Percentiles rank a stretch among this genome's conserved stretches.
These are phyloP conservation scores for Muraenolepis orangiensis DNA, from an alignment of 2,797 vertebrate species.

Conservation along the genomic window DNA sequence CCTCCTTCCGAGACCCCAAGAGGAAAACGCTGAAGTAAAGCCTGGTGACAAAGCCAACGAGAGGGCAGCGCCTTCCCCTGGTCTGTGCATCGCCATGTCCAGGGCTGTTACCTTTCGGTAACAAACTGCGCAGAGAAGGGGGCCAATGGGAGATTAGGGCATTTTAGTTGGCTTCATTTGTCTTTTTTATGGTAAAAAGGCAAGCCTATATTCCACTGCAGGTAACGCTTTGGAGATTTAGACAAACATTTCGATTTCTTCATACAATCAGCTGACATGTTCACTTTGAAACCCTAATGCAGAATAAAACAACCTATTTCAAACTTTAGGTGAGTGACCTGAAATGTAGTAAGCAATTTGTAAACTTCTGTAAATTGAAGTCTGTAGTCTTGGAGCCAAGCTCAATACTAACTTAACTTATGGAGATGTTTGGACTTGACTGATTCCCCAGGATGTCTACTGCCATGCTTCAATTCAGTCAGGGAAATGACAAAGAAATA, in stretches of 20 bases:
- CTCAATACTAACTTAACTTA: not conserved
- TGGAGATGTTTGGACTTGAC: too few relatives aligned
- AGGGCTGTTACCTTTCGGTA: not conserved
- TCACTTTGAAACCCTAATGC: not conserved
- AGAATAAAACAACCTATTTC: not conserved
- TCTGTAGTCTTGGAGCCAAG: not conserved
- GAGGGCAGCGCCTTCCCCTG: not conserved
- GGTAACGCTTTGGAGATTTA: not conserved
- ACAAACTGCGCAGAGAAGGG: not conserved
- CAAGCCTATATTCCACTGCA: too few relatives aligned
- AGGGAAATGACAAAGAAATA: too few relatives aligned
- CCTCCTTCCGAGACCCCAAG: constrained; percentile 50
- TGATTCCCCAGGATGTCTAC: too few relatives aligned
- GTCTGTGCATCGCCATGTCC: not conserved
- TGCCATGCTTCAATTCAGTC: not conserved
- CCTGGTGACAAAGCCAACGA: too few relatives aligned
- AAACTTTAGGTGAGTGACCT: not conserved
- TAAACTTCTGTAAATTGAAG: not conserved
- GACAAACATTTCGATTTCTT: not conserved
- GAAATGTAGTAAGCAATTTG: not conserved
- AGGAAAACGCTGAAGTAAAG: constrained; percentile 31
- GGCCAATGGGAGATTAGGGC: not conserved
- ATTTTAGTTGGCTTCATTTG: not conserved
- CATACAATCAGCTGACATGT: too few relatives aligned
- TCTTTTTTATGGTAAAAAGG: too few relatives aligned